Percentiles rank a stretch among this genome's conserved stretches.
These are phyloP conservation scores for Meliscaeva auricollis DNA, from an alignment of 2,888 invertebrate species.

Conservation along the genomic window DNA sequence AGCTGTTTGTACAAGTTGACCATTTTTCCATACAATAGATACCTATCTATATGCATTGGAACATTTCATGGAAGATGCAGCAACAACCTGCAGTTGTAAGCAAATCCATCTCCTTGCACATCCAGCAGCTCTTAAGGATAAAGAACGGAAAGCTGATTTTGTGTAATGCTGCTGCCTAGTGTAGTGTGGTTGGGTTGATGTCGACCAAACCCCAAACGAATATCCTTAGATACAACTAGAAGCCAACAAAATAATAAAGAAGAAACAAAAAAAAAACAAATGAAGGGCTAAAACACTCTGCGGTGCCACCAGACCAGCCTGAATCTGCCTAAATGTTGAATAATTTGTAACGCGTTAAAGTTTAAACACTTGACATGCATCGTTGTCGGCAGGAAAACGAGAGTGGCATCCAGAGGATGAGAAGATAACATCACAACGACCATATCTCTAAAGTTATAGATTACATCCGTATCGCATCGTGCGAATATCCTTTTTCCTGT, in stretches of 20 bases:
- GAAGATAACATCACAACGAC: conserved; percentile 14
- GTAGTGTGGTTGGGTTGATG: background rate
- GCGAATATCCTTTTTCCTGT: conserved; percentile 36
- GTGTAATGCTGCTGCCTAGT: conserved; percentile 12
- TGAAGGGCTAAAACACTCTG: conserved; percentile 11
- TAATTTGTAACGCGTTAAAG: conserved; percentile 52
- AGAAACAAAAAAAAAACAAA: background rate
- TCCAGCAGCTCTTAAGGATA: conserved; percentile 21
- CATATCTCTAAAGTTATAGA: conserved; percentile 34
- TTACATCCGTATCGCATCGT: conserved; percentile 42
- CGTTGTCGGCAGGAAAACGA: background rate
- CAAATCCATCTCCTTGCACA: conserved; percentile 16
- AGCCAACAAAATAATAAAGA: conserved; percentile 8
- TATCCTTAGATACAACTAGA: conserved; percentile 18
- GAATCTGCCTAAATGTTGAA: background rate
- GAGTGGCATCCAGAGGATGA: conserved; percentile 14
- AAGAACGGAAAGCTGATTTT: conserved; percentile 36
- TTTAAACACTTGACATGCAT: conserved; percentile 53
- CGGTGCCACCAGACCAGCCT: conserved; percentile 3
- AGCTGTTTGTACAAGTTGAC: no score
- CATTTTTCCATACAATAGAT: background rate
- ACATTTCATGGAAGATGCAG: background rate
- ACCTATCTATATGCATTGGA: background rate
- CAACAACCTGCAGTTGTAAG: conserved; percentile 7
- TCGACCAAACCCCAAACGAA: conserved; percentile 17